Base-by-base conservation (phyloP, 2,888 invertebrate genomes). In the Drepana falcataria region DNA sequence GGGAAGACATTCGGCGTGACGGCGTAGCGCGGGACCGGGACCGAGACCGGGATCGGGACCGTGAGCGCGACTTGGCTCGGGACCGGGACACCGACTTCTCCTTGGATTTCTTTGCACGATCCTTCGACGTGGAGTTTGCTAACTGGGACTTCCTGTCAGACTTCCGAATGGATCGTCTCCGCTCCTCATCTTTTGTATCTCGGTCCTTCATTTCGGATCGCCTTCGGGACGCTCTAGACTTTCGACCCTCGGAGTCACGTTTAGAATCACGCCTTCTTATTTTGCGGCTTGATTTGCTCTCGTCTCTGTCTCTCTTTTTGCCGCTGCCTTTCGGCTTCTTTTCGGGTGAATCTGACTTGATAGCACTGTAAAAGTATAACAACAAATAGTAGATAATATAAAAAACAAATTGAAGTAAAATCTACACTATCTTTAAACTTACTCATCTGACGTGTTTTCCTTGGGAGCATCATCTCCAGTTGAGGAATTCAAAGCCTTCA, bases 401-500 rank as follows among this genome's bases (percentile, higher is more conserved):
- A 48, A 35, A 6, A 35, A 34, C 51, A 5, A 3, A n/a, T 5
- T 4, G 6, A 33, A 48, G 35, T n/a, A 48, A 33, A 54, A 21
- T 2, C 33, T 21, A 21, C 21, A 21, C 21, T 21, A 21, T 21
- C 21, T 21, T 21, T 21, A 57, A 59, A 70, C 75, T 61, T 61
- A 85, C 85, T 59, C 66, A 60, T 79, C 81, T 58, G 64, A 71
- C 51, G 68, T 68, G 35, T 58, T 53, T 5, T 67, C 66, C 47
- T 65, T 59, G 34, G 69, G 58, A 47, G 60, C 71, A 41, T 80
- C 84, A 48, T 87, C 85, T 0, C 81, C 84, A 4, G 79, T 79
- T 7, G 81, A 81, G 5, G 91, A 83, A 64, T 92, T 94, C 7
- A 94, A 71, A 2, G 92, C 93, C 0, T 92, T 89, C 0, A 94